These are phyloP conservation scores for Xenopus borealis DNA, from an alignment of 2,113 vertebrate genomes.

Conservation along the genomic window DNA sequence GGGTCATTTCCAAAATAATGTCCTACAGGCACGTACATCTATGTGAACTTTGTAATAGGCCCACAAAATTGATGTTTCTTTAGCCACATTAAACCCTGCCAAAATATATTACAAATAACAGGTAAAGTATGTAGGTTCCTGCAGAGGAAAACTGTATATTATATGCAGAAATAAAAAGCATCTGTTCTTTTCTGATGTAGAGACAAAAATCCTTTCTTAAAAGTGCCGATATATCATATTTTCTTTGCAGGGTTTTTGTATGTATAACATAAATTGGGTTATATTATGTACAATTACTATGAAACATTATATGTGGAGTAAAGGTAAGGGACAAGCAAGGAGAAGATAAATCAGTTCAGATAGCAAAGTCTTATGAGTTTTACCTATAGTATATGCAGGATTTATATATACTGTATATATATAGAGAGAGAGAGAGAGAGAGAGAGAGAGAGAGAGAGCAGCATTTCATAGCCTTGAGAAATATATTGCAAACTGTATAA, in stretches of 20 bases:
- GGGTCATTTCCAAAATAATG: conserved; percentile 28
- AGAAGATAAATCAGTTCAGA: too few species aligned
- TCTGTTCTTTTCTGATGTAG: conserved; percentile 25
- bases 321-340: too few species aligned
- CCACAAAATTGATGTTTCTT: conserved; percentile 26
- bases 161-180: conserved; percentile 30
- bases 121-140: conserved; percentile 16
- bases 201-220: conserved; percentile 8
- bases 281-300: too few species aligned
- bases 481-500: background rate
- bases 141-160: conserved; percentile 7
- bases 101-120: conserved; percentile 26
- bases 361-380: too few species aligned
- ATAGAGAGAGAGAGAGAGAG: too few species aligned
- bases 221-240: conserved; percentile 1
- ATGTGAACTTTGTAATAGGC: conserved; percentile 23
- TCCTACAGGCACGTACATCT: conserved; percentile 11
- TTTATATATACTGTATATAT: too few species aligned
- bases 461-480: too few species aligned
- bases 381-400: too few species aligned
- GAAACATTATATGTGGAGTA: too few species aligned
- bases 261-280: conserved; percentile 2
- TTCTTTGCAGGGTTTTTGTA: too few species aligned
- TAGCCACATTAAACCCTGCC: conserved; percentile 15
- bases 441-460: too few species aligned